Conservation (phyloP, 92 coral and sea anemone species). For the Porites cylindrica region DNA sequence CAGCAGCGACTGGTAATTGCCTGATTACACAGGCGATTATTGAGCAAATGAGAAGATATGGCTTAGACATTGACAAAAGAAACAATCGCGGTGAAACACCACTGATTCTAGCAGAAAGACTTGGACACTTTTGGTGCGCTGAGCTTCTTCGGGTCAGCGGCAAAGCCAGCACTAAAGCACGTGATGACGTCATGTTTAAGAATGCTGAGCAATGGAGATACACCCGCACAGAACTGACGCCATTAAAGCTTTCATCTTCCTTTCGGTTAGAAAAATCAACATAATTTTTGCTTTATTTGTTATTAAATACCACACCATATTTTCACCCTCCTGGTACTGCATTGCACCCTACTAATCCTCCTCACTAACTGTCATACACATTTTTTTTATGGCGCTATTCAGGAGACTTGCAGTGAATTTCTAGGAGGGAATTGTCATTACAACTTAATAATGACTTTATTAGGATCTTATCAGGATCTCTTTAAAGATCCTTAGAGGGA, state of each 20-base stretch:
- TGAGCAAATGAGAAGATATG: slow-evolving; percentile 53
- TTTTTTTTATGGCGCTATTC: too few species aligned
- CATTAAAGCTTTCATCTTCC: slow-evolving; percentile 40
- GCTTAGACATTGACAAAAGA: slow-evolving; percentile 48
- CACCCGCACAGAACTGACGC: slow-evolving; percentile 3
- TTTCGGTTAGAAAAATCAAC: slow-evolving; percentile 48
- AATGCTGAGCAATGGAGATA: slow-evolving; percentile 51
- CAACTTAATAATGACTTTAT: too few species aligned
- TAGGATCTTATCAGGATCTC: too few species aligned
- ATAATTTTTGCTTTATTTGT: not conserved
- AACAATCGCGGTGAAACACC: slow-evolving; percentile 67
- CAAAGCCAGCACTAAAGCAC: slow-evolving; percentile 52
- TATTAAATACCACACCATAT: too few species aligned
- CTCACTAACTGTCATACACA: too few species aligned
- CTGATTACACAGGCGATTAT: slow-evolving; percentile 44
- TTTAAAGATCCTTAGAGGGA: too few species aligned
- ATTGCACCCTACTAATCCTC: too few species aligned
- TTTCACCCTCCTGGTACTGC: too few species aligned
- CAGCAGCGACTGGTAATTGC: slow-evolving; percentile 51
- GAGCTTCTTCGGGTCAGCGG: slow-evolving; percentile 44
- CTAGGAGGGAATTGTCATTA: too few species aligned
- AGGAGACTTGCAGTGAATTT: too few species aligned
- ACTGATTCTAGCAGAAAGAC: slow-evolving; percentile 56
- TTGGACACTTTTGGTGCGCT: slow-evolving; percentile 58
- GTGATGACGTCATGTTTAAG: slow-evolving; percentile 25